Evolutionary conservation across 2,113 vertebrate species (phyloP).

Genomic region (Panthera leo): DNA sequence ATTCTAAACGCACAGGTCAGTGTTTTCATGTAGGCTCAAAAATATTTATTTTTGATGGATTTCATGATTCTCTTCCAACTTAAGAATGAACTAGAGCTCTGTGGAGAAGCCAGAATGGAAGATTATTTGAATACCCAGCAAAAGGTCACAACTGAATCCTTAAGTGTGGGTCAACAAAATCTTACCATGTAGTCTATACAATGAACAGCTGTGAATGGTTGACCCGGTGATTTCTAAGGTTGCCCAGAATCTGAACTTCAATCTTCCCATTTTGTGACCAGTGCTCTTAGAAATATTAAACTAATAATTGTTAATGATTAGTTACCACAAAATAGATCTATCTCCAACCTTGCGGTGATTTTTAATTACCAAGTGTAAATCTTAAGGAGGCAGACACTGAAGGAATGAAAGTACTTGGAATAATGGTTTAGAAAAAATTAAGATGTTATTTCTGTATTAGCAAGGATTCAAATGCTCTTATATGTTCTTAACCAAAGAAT

Average conservation of each 20-base stretch:
- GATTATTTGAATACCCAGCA: background rate
- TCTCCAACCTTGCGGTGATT: background rate
- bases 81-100: background rate
- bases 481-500: conserved; percentile 12
- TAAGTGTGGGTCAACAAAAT: background rate
- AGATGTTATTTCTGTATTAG: background rate
- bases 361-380: conserved; percentile 31
- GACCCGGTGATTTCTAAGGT: background rate
- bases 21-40: background rate
- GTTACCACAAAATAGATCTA: background rate
- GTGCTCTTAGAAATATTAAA: background rate
- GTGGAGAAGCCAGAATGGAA: background rate
- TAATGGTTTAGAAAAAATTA: conserved; percentile 11
- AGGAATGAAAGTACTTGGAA: background rate
- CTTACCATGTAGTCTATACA: background rate
- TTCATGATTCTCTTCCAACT: background rate
- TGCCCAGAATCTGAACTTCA: background rate
- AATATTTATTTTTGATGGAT: background rate
- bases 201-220: background rate
- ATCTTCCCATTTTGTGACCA: background rate
- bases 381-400: background rate
- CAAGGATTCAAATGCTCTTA: conserved; percentile 15
- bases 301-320: background rate
- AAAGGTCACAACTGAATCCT: background rate
- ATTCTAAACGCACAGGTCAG: background rate